Percentiles rank a stretch among this genome's conserved stretches.
Conservation (phyloP, 1,140 invertebrate species). For the Diabrotica undecimpunctata region DNA sequence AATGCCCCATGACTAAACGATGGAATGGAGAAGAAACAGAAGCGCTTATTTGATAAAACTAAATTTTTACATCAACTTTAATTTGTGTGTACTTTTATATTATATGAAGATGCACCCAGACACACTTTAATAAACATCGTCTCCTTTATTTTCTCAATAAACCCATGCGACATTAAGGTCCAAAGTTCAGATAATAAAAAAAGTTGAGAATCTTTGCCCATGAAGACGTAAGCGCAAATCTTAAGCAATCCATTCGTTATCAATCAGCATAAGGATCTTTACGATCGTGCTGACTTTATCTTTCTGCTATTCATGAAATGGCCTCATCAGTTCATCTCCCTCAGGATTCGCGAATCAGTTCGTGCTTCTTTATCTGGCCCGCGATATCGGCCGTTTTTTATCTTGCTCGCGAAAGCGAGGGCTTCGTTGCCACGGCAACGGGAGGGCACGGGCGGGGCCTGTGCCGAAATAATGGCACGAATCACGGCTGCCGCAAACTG, state of each 20-base stretch:
- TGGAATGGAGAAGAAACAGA: too few relatives aligned
- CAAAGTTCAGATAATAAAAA: too few relatives aligned
- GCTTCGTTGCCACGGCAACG: conserved; percentile 12
- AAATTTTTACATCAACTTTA: too few relatives aligned
- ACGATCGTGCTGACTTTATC: conserved; percentile 8
- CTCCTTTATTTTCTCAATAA: too few relatives aligned
- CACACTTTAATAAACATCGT: too few relatives aligned
- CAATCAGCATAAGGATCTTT: conserved; percentile 1
- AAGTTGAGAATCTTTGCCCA: too few relatives aligned
- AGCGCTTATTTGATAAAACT: too few relatives aligned
- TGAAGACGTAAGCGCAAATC: neutral
- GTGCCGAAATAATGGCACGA: conserved; percentile 18
- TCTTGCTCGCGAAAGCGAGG: conserved; percentile 15
- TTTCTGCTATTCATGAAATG: conserved; percentile 20
- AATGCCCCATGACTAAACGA: too few relatives aligned
- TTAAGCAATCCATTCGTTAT: neutral
- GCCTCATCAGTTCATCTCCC: conserved; percentile 16
- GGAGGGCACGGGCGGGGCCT: conserved; percentile 21
- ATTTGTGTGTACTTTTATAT: too few relatives aligned
- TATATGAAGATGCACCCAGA: too few relatives aligned
- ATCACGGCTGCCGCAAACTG: conserved; percentile 21
- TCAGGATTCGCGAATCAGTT: conserved; percentile 17
- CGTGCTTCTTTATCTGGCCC: conserved; percentile 11
- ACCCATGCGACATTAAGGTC: too few relatives aligned
- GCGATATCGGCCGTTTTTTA: conserved; percentile 5